Evolutionary conservation across 2,888 invertebrate species (phyloP).

Genomic region (Dione juno): DNA sequence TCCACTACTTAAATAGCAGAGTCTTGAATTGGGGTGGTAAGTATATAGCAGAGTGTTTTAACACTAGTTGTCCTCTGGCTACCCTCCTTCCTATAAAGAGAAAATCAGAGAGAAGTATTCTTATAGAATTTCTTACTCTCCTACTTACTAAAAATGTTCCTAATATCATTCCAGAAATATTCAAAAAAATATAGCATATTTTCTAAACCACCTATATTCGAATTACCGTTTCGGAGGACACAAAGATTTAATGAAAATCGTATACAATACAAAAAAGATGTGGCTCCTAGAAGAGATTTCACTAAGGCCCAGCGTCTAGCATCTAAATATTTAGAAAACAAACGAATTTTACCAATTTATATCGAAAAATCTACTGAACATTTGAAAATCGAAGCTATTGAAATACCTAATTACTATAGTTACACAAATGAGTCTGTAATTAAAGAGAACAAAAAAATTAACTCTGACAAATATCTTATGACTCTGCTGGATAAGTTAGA

Average conservation of each 20-base stretch:
- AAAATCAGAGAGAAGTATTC: too few relatives aligned
- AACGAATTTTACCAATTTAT: conserved; percentile 37
- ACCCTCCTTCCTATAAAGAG: too few relatives aligned
- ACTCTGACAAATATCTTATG: conserved; percentile 60
- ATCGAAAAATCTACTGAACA: conserved; percentile 7
- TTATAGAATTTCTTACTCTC: too few relatives aligned
- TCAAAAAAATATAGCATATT: conserved; percentile 45
- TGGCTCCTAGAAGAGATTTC: conserved; percentile 64
- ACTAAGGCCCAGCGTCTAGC: conserved; percentile 57
- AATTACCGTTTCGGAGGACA: conserved; percentile 40
- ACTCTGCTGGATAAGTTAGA: conserved; percentile 64
- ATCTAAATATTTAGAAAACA: conserved; percentile 54
- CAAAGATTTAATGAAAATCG: conserved; percentile 18
- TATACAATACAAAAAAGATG: conserved; percentile 53
- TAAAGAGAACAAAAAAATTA: conserved; percentile 37
- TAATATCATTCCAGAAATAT: conserved; percentile 40
- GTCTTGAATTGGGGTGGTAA: too few relatives aligned
- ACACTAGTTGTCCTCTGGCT: too few relatives aligned
- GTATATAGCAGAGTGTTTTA: too few relatives aligned
- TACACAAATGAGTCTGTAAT: conserved; percentile 16
- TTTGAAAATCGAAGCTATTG: not conserved
- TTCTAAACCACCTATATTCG: conserved; percentile 45
- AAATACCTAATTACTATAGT: conserved; percentile 14
- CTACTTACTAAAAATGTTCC: not conserved
- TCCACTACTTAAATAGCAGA: too few relatives aligned